These are phyloP conservation scores for Malthinus flaveolus DNA, from an alignment of 2,888 invertebrate species.

Conservation along the genomic window DNA sequence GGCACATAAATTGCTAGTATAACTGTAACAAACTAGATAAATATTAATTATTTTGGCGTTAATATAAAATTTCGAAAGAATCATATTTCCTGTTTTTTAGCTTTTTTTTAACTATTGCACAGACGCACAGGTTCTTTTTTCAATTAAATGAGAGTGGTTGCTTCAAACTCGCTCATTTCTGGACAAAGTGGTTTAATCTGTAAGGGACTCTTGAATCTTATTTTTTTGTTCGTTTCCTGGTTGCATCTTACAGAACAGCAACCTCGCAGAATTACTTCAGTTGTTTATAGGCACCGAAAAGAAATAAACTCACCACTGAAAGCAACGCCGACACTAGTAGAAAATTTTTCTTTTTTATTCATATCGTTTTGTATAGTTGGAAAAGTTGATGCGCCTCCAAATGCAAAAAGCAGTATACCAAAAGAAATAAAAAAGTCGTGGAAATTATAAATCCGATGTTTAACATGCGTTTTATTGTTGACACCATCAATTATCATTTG, in stretches of 20 bases:
- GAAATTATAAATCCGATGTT: constrained; percentile 61
- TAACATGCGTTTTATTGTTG: constrained; percentile 50
- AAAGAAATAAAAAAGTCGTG: constrained; percentile 69
- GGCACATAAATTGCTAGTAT: constrained; percentile 63
- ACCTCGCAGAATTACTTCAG: not conserved
- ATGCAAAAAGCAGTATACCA: constrained; percentile 71
- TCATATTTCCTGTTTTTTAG: no score
- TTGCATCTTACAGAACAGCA: not conserved
- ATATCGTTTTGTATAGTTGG: constrained; percentile 82
- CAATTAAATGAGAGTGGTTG: no score
- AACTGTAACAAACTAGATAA: constrained; percentile 51
- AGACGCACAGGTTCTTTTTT: no score
- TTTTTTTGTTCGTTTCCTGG: no score
- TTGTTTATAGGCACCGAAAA: not conserved
- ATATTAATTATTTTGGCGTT: not conserved
- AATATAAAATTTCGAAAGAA: not conserved
- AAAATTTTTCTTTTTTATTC: constrained; percentile 67
- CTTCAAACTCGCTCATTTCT: no score
- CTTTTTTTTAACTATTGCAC: no score
- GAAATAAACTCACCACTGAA: constrained; percentile 59
- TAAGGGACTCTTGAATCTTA: no score
- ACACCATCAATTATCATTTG: constrained; percentile 62
- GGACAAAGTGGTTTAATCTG: no score
- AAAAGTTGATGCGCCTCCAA: constrained; percentile 75
- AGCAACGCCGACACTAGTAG: constrained; percentile 63